Evolutionary conservation across 2,797 vertebrate species (phyloP).

Genomic region (Vireo griseus): DNA sequence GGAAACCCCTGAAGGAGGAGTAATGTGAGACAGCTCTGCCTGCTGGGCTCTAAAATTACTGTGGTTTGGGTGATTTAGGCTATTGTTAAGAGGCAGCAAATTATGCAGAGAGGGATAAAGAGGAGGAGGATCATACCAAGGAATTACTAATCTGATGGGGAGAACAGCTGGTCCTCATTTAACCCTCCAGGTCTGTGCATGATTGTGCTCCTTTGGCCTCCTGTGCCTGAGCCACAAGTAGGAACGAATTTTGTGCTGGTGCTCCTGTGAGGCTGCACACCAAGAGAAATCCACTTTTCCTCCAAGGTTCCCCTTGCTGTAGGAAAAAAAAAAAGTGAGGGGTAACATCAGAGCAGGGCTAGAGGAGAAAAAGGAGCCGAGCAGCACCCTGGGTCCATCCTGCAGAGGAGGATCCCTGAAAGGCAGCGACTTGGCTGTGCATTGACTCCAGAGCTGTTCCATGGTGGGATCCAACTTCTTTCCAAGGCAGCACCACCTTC

Average conservation of each 20-base stretch:
- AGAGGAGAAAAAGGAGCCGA: not conserved
- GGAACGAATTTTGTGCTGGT: not conserved
- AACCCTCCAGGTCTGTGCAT: not conserved
- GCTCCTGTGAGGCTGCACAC: not conserved
- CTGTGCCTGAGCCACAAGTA: not conserved
- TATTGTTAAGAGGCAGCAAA: constrained; percentile 30
- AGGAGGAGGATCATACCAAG: not conserved
- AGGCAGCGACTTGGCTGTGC: rapidly evolving
- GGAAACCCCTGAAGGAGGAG: constrained; percentile 39
- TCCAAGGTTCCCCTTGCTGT: not conserved
- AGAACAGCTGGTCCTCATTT: constrained; percentile 48
- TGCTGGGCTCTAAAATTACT: constrained; percentile 54
- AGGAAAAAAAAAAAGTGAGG: not conserved
- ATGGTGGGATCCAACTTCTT: rapidly evolving
- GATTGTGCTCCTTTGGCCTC: not conserved
- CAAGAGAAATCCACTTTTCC: not conserved
- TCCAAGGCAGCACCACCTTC: not conserved
- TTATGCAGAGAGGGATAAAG: constrained; percentile 3
- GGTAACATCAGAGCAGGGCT: not conserved
- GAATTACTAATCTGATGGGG: constrained; percentile 47
- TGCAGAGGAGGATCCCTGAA: not conserved
- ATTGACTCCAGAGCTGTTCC: not conserved
- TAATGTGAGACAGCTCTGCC: constrained; percentile 43
- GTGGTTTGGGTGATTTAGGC: constrained; percentile 50
- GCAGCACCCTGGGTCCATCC: not conserved